A percentile compares a stretch with the other conserved stretches of the same genome.
These are phyloP conservation scores for Psilanteris sp. DNA, from an alignment of 1,140 invertebrate genomes.

Conservation along the genomic window DNA sequence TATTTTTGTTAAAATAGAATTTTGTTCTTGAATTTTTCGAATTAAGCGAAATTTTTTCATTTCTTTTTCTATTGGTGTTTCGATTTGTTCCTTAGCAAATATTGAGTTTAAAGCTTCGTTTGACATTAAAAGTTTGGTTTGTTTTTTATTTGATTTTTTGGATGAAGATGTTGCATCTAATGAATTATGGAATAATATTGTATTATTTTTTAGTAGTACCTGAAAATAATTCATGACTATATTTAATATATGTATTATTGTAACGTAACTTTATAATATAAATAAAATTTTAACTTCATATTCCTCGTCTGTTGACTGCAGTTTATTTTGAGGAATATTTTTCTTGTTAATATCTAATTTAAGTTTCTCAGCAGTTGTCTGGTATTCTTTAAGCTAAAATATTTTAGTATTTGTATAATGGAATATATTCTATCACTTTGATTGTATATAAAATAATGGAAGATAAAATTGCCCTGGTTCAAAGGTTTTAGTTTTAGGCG, in stretches of 20 bases:
- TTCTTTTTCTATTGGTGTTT: constrained; percentile 71
- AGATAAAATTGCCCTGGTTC: no score
- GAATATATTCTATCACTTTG: no score
- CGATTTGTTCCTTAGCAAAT: constrained; percentile 34
- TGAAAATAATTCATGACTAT: no score
- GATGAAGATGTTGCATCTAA: no score
- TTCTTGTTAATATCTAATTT: constrained; percentile 47
- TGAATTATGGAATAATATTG: no score
- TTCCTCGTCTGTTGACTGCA: constrained; percentile 67
- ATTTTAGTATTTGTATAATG: no score
- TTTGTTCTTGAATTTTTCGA: constrained; percentile 82
- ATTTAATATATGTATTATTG: no score
- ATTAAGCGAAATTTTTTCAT: constrained; percentile 69
- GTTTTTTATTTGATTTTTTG: not conserved
- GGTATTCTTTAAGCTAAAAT: constrained; percentile 67
- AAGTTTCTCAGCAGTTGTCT: constrained; percentile 59
- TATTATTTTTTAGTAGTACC: no score
- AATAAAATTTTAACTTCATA: constrained; percentile 66
- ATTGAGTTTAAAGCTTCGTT: constrained; percentile 15
- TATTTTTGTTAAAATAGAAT: constrained; percentile 83
- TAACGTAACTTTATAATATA: no score
- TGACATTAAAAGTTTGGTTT: constrained; percentile 1
- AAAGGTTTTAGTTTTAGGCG: no score
- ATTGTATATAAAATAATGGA: no score
- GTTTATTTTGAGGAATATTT: not conserved